Conservation (phyloP, 2,888 invertebrate genomes). For the Gastracanthus pulcherrimus region DNA sequence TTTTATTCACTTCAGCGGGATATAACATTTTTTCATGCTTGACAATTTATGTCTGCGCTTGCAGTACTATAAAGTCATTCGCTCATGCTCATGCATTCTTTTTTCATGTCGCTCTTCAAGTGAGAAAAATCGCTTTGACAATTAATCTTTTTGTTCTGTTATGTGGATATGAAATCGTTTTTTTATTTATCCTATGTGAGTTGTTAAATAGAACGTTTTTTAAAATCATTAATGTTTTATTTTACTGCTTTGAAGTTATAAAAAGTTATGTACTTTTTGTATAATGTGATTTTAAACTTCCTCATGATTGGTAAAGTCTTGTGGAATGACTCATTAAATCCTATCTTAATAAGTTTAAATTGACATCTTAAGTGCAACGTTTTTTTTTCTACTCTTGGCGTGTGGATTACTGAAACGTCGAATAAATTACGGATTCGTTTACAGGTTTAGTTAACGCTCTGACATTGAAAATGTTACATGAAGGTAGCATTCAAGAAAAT, state of each 20-base stretch:
- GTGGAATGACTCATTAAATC: slow-evolving; percentile 4
- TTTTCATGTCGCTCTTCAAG: neutral
- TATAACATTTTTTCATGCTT: too few species aligned
- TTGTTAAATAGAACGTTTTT: too few species aligned
- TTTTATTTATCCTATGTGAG: too few species aligned
- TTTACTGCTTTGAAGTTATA: neutral
- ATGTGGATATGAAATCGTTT: too few species aligned
- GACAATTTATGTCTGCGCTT: too few species aligned
- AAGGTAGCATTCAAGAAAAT: too few species aligned
- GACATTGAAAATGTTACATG: neutral
- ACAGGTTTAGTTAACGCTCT: neutral
- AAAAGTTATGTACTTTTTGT: too few species aligned
- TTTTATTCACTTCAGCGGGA: too few species aligned
- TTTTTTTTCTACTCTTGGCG: neutral
- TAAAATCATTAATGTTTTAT: too few species aligned
- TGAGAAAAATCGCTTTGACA: neutral
- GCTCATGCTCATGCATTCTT: neutral
- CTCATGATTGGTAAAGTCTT: neutral
- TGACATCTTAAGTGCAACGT: slow-evolving; percentile 17
- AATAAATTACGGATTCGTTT: neutral
- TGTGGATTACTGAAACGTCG: neutral
- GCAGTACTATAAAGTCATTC: too few species aligned
- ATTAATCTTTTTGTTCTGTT: too few species aligned
- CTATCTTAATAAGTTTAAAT: slow-evolving; percentile 36
- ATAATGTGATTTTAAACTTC: neutral